phyloP scores from a whole-genome alignment of 2,113 vertebrate species.

The Regulus satrapa region DNA sequence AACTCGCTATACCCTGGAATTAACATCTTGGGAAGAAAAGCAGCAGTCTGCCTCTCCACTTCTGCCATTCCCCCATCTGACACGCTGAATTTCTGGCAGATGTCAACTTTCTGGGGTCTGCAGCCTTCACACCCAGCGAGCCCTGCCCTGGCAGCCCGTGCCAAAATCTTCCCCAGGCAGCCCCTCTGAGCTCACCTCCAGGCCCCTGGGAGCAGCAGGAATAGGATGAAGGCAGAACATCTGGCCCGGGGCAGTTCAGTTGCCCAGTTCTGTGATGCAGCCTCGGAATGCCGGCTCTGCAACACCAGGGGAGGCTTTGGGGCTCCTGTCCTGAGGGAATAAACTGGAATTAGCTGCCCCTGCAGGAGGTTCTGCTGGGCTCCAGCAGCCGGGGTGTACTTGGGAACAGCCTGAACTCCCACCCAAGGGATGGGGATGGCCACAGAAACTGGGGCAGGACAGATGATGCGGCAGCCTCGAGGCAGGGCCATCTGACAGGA shows the following conservation, averaged over 20 bases:
- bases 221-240: not conserved
- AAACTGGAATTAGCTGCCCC: not conserved
- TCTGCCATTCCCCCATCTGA: not conserved
- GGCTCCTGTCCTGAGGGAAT: not conserved
- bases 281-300: not conserved
- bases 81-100: not conserved
- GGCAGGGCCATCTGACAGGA: not conserved
- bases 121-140: not conserved
- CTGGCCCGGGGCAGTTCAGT: not conserved
- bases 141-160: not conserved
- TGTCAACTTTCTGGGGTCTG: not conserved
- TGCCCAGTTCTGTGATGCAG: not conserved
- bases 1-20: not conserved
- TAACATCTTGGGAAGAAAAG: not conserved
- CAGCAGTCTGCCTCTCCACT: not conserved
- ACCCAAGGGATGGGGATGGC: not conserved
- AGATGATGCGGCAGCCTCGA: accelerated
- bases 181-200: not conserved
- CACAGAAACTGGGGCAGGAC: not conserved
- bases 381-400: not conserved
- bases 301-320: not conserved
- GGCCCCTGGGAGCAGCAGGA: not conserved
- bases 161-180: not conserved
- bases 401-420: not conserved
- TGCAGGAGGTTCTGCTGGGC: not conserved